A percentile compares a stretch with the other conserved stretches of the same genome.
Evolutionary conservation across 2,113 vertebrate species (phyloP).

Genomic region (Pseudorasbora parva): DNA sequence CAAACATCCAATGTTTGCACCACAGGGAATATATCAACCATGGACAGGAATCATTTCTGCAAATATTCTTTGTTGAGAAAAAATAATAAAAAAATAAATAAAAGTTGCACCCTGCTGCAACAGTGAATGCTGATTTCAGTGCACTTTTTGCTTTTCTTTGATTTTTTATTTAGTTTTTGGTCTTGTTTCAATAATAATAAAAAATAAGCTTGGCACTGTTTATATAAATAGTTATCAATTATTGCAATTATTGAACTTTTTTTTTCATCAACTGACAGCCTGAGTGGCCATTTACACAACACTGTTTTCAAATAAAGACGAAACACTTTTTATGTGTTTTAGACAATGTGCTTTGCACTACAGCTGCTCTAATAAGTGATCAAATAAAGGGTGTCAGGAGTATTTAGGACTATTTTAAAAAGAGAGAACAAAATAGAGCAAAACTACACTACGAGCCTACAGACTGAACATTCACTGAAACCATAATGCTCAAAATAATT

Average conservation of each 20-base stretch:
- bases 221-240: neutral
- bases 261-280: too few species aligned
- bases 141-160: neutral
- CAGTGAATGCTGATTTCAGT: neutral
- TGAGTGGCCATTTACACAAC: too few species aligned
- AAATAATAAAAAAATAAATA: too few species aligned
- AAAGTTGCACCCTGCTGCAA: neutral
- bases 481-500: too few species aligned
- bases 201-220: neutral
- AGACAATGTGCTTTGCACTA: neutral
- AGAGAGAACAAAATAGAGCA: neutral
- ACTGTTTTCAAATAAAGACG: too few species aligned
- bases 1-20: conserved; percentile 2
- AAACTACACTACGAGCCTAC: neutral
- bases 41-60: neutral
- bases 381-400: neutral
- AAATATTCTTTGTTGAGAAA: neutral
- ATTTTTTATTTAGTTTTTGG: too few species aligned
- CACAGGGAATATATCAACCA: neutral
- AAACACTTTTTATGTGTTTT: too few species aligned
- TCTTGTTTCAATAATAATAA: neutral
- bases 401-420: too few species aligned
- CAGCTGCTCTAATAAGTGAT: neutral
- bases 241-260: too few species aligned
- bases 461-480: too few species aligned